Base-by-base conservation (phyloP, 2,113 vertebrate species). In the Gavialis gangeticus region DNA sequence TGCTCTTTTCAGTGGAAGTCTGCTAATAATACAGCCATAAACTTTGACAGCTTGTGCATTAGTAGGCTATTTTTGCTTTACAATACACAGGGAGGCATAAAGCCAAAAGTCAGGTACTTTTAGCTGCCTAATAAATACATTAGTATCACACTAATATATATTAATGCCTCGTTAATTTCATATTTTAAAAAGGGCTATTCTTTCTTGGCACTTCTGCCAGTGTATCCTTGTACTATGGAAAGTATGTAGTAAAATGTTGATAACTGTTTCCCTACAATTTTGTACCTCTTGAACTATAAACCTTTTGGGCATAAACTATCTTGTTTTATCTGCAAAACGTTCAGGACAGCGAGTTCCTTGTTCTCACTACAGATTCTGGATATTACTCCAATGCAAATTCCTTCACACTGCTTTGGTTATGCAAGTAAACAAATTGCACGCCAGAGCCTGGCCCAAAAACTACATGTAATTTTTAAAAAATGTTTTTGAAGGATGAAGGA, bases 31-130 rank as follows among this genome's bases (percentile, higher is more conserved):
- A 84, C 69, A 94, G 77, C 64, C 94, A 83, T 85, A 90, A 91
- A 76, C 30, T 16, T 69, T 85, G 84, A 73, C 69, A 71, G 14
- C 12, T 13, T 87, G 81, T 88, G 79, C n/a, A 12, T 25, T 19
- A 80, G 82, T 67, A 79, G 90, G 90, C 88, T 94, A 92, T 96
- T 95, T 96, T 94, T 94, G 82, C 63, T 63, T 94, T 91, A 86
- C 92, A 2, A 46, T 85, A 27, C 54, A 16, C 17, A 17, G 79
- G 59, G 63, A 85, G 86, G 91, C 82, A 94, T 55, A 91, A 94
- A 79, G 80, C 69, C 84, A 85, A 64, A 25, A 90, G 55, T 96
- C 69, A 58, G 83, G 91, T 82, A 75, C 55, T 85, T 83, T 81
- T 84, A 87, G 86, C 86, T 34, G 37, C 12, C 34, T 77, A 63